These are phyloP conservation scores for Brachymystax lenok DNA, from an alignment of 2,797 vertebrate genomes.

Conservation along the genomic window DNA sequence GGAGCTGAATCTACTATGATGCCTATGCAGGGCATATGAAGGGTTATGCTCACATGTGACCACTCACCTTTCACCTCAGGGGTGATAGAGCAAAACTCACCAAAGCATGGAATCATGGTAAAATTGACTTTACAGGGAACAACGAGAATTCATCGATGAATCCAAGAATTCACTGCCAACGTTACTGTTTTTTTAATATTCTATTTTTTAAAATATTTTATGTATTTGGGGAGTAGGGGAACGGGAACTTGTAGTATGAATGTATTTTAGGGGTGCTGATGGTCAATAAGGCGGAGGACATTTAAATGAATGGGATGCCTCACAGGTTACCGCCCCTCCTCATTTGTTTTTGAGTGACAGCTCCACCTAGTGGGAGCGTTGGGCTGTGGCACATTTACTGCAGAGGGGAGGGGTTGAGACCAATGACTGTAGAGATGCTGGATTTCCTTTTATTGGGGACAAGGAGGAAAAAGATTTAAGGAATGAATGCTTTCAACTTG, in stretches of 20 bases:
- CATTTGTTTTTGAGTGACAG: slow-evolving; percentile 11
- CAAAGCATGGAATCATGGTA: neutral
- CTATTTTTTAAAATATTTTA: neutral
- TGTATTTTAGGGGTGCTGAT: slow-evolving; percentile 6
- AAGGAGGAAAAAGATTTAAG: slow-evolving; percentile 35
- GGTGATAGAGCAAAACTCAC: neutral
- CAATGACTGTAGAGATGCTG: slow-evolving; percentile 48
- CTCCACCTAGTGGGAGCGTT: slow-evolving; percentile 48
- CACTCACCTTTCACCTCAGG: neutral
- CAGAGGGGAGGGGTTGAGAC: slow-evolving; percentile 47
- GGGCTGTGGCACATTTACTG: too few relatives aligned
- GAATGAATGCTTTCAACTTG: slow-evolving; percentile 42
- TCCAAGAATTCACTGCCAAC: neutral
- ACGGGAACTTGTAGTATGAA: neutral
- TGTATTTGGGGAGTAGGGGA: slow-evolving; percentile 2
- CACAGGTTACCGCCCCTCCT: too few relatives aligned
- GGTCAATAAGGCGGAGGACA: neutral
- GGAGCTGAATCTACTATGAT: neutral
- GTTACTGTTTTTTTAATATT: neutral
- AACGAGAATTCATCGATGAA: slow-evolving; percentile 5
- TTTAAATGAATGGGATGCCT: too few relatives aligned
- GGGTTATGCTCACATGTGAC: too few relatives aligned
- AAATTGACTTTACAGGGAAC: neutral
- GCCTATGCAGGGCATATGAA: too few relatives aligned
- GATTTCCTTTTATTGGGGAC: slow-evolving; percentile 49